Base-by-base conservation (phyloP, 2,797 vertebrate species). In the Euthynnus affinis region DNA sequence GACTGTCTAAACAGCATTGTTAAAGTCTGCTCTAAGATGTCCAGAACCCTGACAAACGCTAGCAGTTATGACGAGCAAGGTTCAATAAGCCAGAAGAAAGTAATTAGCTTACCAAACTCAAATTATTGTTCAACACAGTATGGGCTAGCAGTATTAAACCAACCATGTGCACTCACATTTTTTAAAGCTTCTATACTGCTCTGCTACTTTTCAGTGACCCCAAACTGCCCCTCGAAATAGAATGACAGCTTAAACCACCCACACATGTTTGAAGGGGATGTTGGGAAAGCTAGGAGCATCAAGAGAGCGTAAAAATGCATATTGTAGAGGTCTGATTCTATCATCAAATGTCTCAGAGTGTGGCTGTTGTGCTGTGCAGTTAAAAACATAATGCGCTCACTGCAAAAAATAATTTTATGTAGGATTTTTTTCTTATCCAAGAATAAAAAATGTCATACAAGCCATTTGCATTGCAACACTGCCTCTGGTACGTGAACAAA, bases 241-340 rank as follows among this genome's bases (percentile, higher is more conserved):
- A 84, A 61, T 61, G 80, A 83, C 80, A 80, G 86, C 73, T 79
- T 81, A 68, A 68, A 76, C 75, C 84, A 6, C 85, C 87, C 81
- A 89, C 84, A 14, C 67, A 22, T 44, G 59, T 90, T 89, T 88
- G 79, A 87, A 86, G 70, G 59, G 59, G 75, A 74, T 80, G 83
- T 46, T 46, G 48, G 60, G 59, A 76, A 69, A 76, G 73, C 66
- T 52, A 67, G 73, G 55, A 56, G 70, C 69, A 67, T 86, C 78
- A 65, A 82, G 74, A 27, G 71, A 76, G 48, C 34, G 44, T 60
- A 52, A 71, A 85, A 87, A 87, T 63, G 76, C 80, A 63, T 29
- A 63, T 80, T 70, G 76, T 62, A 59, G 29, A 86, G 72, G 67
- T 82, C 75, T 80, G 65, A 74, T 78, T 80, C 61, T 62, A 72